Conservation (phyloP, 2,797 vertebrate genomes). For the Echiichthys vipera region DNA sequence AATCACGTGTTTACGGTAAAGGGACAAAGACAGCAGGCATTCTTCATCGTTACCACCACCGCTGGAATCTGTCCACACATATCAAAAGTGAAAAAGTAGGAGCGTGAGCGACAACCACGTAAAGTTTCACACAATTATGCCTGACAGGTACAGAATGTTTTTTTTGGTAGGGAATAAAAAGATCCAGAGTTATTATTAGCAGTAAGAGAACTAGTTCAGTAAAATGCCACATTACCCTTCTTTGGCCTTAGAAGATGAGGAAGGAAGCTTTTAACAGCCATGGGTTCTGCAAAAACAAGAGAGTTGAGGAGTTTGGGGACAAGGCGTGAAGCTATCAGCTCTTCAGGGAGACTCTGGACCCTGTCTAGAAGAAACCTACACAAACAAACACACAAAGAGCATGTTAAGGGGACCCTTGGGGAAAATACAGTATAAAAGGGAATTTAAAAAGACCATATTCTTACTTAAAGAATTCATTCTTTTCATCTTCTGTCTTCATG, state of each 20-base stretch:
- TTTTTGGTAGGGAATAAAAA: background rate
- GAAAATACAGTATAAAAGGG: background rate
- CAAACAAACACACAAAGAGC: slow-evolving; percentile 32
- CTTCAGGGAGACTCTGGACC: slow-evolving; percentile 92
- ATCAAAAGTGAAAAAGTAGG: background rate
- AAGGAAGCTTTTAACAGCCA: slow-evolving; percentile 97
- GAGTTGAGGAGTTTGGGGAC: slow-evolving; percentile 94
- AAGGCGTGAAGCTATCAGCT: slow-evolving; percentile 90
- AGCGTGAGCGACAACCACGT: background rate
- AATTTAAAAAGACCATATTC: slow-evolving; percentile 45
- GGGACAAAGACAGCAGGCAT: slow-evolving; percentile 89
- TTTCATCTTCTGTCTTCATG: slow-evolving; percentile 96
- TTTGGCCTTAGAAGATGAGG: slow-evolving; percentile 96
- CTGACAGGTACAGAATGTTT: background rate
- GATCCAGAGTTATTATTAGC: background rate
- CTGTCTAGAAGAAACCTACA: slow-evolving; percentile 93
- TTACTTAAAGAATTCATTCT: slow-evolving; percentile 99
- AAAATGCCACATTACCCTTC: slow-evolving; percentile 84
- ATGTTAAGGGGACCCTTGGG: background rate
- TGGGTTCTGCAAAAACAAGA: slow-evolving; percentile 95
- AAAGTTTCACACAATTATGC: background rate
- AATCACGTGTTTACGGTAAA: slow-evolving; percentile 91
- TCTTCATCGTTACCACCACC: slow-evolving; percentile 73
- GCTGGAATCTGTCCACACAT: slow-evolving; percentile 67
- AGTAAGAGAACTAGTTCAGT: background rate